Evolutionary conservation across 2,888 invertebrate genomes (phyloP).

Genomic region (Drosophila mettleri): DNA sequence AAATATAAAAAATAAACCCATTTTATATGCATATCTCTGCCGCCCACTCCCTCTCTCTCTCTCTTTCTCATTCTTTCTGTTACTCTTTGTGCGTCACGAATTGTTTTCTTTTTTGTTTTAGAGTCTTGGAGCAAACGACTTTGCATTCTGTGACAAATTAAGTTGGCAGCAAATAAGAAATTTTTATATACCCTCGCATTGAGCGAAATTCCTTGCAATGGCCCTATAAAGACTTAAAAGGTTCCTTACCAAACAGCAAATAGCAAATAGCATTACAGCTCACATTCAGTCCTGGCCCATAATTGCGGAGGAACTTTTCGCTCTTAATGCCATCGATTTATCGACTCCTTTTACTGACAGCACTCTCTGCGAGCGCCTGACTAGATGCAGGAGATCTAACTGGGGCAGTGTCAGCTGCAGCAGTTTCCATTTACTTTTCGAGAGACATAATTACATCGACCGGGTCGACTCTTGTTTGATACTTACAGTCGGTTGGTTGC

Average conservation of each 20-base stretch:
- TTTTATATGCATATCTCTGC: conserved; percentile 35
- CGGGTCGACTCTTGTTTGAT: background rate
- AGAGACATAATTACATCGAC: background rate
- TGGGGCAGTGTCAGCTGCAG: background rate
- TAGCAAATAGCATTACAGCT: conserved; percentile 3
- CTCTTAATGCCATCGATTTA: conserved; percentile 4
- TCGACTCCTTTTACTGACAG: background rate
- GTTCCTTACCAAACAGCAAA: conserved; percentile 21
- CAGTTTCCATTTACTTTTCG: background rate
- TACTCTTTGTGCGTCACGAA: conserved; percentile 64
- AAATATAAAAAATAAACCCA: conserved; percentile 30
- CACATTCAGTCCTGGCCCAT: background rate
- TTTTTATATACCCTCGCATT: conserved; percentile 44
- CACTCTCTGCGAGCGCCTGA: background rate
- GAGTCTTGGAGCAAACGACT: conserved; percentile 46
- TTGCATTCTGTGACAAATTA: conserved; percentile 75
- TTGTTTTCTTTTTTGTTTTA: conserved; percentile 74
- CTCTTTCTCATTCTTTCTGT: conserved; percentile 10
- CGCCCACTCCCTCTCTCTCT: conserved; percentile 15
- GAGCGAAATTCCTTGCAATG: conserved; percentile 14
- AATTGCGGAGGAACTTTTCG: conserved; percentile 21
- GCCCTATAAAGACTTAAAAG: conserved; percentile 7
- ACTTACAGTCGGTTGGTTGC: too few relatives aligned
- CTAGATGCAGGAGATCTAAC: background rate
- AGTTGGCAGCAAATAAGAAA: conserved; percentile 73